phyloP scores from a whole-genome alignment of 2,888 invertebrate species.

The Brenthis daphne region DNA sequence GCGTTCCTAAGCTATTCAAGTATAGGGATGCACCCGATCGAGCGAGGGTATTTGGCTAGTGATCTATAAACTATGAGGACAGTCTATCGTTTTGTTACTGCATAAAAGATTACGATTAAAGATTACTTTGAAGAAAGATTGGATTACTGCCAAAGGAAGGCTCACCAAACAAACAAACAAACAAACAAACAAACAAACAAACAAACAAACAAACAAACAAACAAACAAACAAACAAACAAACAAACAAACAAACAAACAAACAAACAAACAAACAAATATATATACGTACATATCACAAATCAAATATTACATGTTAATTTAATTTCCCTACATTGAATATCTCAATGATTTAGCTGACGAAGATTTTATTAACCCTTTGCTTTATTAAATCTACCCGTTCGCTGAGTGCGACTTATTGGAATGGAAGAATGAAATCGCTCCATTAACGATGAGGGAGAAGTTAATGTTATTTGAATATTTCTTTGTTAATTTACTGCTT shows the following conservation, averaged over 20 bases:
- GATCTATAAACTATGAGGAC: too few relatives aligned
- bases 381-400: constrained; percentile 8
- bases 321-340: constrained; percentile 7
- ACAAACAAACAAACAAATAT: background rate
- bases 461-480: constrained; percentile 1
- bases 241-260: too few relatives aligned
- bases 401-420: constrained; percentile 15
- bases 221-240: background rate
- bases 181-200: too few relatives aligned
- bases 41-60: too few relatives aligned
- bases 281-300: background rate
- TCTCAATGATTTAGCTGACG: background rate
- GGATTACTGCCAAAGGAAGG: too few relatives aligned
- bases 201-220: background rate
- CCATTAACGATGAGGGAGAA: background rate
- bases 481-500: background rate
- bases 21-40: too few relatives aligned
- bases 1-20: too few relatives aligned
- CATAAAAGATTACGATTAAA: too few relatives aligned
- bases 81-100: too few relatives aligned
- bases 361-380: constrained; percentile 14
- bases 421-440: background rate
- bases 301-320: background rate
- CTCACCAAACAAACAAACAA: too few relatives aligned
- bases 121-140: too few relatives aligned